A percentile compares a stretch with the other conserved stretches of the same genome.
phyloP scores from a whole-genome alignment of 2,113 vertebrate genomes.

The Entomyzon cyanotis region DNA sequence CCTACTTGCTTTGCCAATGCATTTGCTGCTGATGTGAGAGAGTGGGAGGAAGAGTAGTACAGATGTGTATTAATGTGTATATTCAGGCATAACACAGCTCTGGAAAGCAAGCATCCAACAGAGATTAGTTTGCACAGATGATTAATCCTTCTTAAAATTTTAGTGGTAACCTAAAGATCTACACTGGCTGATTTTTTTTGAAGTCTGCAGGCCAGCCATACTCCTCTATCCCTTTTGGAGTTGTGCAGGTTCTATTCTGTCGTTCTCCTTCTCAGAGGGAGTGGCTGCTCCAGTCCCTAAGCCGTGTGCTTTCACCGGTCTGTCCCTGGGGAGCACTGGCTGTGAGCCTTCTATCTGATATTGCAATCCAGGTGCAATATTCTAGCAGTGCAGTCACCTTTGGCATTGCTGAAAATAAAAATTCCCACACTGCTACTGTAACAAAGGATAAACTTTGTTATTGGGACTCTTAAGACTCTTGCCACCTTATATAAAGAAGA shows the following conservation, averaged over 20 bases:
- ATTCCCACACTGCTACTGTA: background rate
- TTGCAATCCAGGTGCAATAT: accelerated
- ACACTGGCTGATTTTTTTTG: background rate
- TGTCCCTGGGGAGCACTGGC: background rate
- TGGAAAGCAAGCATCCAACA: background rate
- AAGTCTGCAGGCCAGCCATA: background rate
- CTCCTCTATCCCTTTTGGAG: background rate
- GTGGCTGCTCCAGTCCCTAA: background rate
- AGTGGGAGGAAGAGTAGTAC: background rate
- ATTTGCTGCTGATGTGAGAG: background rate
- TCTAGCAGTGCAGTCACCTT: background rate
- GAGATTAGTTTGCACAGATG: background rate
- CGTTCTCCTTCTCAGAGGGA: background rate
- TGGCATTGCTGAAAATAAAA: background rate
- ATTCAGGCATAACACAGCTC: background rate
- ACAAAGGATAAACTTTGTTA: background rate
- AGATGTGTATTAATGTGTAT: background rate
- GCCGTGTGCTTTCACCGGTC: background rate
- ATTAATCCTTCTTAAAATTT: background rate
- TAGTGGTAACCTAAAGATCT: background rate
- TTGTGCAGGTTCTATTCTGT: background rate
- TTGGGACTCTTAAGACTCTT: background rate
- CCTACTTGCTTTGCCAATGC: background rate
- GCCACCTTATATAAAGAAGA: background rate
- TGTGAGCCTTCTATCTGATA: background rate